Percentiles rank a stretch among this genome's conserved stretches.
These are phyloP conservation scores for Gandaritis pyraliata DNA, from an alignment of 2,888 invertebrate genomes.

Conservation along the genomic window DNA sequence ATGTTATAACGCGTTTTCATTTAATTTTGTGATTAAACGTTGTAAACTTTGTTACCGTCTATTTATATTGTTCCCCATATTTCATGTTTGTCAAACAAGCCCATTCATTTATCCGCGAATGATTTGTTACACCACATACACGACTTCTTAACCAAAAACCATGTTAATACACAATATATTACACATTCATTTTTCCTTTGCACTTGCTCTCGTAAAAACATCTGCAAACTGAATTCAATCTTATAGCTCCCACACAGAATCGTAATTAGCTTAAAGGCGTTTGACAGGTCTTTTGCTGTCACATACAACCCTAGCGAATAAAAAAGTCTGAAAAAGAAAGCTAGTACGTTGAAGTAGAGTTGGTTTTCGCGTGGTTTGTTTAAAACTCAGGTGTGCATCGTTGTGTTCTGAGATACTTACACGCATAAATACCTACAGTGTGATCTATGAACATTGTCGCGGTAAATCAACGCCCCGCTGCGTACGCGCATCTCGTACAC, in stretches of 20 bases:
- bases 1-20: slow-evolving; percentile 12
- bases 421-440: slow-evolving; percentile 55
- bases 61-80: slow-evolving; percentile 40
- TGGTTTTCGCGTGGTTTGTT: slow-evolving; percentile 14
- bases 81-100: slow-evolving; percentile 32
- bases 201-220: slow-evolving; percentile 33
- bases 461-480: slow-evolving; percentile 60
- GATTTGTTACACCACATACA: slow-evolving; percentile 40
- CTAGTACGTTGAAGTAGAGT: slow-evolving; percentile 5
- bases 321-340: neutral
- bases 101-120: slow-evolving; percentile 40
- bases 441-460: slow-evolving; percentile 64
- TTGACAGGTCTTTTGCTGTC: slow-evolving; percentile 29
- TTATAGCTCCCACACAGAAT: slow-evolving; percentile 24
- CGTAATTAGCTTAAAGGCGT: slow-evolving; percentile 25
- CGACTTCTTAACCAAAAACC: slow-evolving; percentile 39
- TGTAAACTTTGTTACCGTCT: slow-evolving; percentile 22
- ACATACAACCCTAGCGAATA: slow-evolving; percentile 18
- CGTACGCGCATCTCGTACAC: slow-evolving; percentile 52
- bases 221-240: slow-evolving; percentile 26
- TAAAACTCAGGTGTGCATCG: slow-evolving; percentile 18
- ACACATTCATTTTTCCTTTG: slow-evolving; percentile 37
- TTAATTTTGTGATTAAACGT: slow-evolving; percentile 4
- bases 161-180: slow-evolving; percentile 43
- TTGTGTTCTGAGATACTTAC: slow-evolving; percentile 47